These are phyloP conservation scores for Pyralis farinalis DNA, from an alignment of 2,888 invertebrate genomes.

Conservation along the genomic window DNA sequence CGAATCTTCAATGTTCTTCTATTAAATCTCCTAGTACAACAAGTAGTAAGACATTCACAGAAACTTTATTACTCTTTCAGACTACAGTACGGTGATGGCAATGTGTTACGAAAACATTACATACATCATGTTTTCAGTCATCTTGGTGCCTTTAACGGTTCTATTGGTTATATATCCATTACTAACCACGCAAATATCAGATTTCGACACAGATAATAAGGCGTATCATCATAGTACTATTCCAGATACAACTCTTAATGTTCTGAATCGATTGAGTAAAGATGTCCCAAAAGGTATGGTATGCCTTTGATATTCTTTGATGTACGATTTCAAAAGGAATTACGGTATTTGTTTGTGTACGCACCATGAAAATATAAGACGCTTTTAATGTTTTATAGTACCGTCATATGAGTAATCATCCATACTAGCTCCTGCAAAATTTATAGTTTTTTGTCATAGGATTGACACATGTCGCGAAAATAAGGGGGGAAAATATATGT, in stretches of 20 bases:
- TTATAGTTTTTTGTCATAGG: too few species aligned
- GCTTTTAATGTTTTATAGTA: too few species aligned
- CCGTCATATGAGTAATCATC: too few species aligned
- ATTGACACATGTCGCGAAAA: too few species aligned
- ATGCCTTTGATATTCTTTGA: background rate
- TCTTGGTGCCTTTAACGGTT: conserved; percentile 45
- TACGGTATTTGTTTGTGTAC: background rate
- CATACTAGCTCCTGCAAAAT: too few species aligned
- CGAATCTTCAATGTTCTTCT: too few species aligned
- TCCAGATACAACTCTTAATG: conserved; percentile 1
- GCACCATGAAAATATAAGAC: too few species aligned
- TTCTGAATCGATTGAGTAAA: conserved; percentile 6
- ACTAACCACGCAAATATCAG: conserved; percentile 45
- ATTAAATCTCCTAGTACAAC: too few species aligned
- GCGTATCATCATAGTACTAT: conserved; percentile 1
- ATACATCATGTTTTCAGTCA: conserved; percentile 37
- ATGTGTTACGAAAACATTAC: conserved; percentile 40
- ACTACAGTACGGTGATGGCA: conserved; percentile 53
- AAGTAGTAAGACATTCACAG: background rate
- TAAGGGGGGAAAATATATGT: too few species aligned
- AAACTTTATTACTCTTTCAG: conserved; percentile 48
- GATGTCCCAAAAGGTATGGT: conserved; percentile 25
- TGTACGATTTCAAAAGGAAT: background rate
- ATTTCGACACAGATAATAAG: conserved; percentile 19
- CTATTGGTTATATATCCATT: conserved; percentile 35